Base-by-base conservation (phyloP, 2,113 vertebrate genomes). In the Caloenas nicobarica region DNA sequence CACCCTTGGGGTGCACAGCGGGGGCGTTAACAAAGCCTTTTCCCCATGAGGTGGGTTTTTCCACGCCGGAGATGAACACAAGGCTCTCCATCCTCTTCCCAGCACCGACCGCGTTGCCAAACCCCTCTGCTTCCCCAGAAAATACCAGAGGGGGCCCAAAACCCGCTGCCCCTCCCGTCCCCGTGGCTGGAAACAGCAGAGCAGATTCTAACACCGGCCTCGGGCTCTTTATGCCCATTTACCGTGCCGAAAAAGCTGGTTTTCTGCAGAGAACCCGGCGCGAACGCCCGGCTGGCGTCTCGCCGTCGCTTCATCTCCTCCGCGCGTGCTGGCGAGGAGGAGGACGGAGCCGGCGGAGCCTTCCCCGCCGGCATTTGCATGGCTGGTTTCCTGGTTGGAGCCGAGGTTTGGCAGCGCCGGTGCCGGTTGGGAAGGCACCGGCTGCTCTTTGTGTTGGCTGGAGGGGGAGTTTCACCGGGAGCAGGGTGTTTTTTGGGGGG, bases 281-380 rank as follows among this genome's bases (percentile, higher is more conserved):
- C 5, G 29, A 24, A 16, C 3, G 0, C 31, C 58, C 42, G 0
- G 5, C 24, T 25, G 0, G 12, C 3, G 14, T 10, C 61, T 62
- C 7, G 0, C 58, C 51, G 2, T 31, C 51, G 22, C 26, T 58
- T 40, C 2, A 31, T 8, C 69, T 56, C 31, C 79, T 12, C 44
- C 3, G 1, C 1, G 16, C 26, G 44, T 68, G 61, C 38, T 16
- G 4, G 60, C 6, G 2, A 0, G 13, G 44, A 22, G 62, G 50
- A 38, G 48, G 80, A 36, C 8, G 71, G 46, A 7, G 60, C 5
- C 4, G 7, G 36, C 1, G 42, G 25, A 57, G 5, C 51, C 22
- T 53, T 9, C 42, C 57, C 42, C 9, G 5, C n/a, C 4, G 8
- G 38, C 16, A 16, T 84, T 80, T 48, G 33, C 85, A 34, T 33